Evolutionary conservation across 2,113 vertebrate genomes (phyloP).

Genomic region (Tupaia tana): DNA sequence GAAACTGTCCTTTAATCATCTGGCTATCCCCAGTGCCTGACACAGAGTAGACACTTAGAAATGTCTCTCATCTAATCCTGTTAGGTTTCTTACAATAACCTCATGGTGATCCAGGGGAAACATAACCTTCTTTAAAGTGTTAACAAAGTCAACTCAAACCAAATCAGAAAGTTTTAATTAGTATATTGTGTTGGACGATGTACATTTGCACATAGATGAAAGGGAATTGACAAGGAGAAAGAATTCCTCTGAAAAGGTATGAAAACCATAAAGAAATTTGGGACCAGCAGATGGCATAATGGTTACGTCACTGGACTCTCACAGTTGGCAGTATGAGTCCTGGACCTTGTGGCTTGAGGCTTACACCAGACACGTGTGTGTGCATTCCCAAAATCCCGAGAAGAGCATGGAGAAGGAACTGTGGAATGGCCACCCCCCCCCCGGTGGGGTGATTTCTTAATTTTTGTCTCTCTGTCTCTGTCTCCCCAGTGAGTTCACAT

Average conservation of each 20-base stretch:
- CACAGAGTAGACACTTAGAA: background rate
- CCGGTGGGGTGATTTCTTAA: too few species aligned
- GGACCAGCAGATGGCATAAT: too few species aligned
- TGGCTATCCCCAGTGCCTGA: background rate
- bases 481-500: too few species aligned
- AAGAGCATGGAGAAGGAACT: too few species aligned
- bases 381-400: too few species aligned
- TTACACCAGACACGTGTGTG: too few species aligned
- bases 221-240: background rate
- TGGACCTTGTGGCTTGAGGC: too few species aligned
- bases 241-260: background rate
- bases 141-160: background rate
- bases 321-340: too few species aligned
- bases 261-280: background rate
- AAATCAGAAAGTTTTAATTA: background rate
- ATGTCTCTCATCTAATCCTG: background rate
- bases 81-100: background rate
- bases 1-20: slow-evolving; percentile 16
- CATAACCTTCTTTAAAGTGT: background rate
- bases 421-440: too few species aligned
- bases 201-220: background rate
- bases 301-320: too few species aligned
- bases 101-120: background rate
- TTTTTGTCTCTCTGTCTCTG: too few species aligned
- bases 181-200: background rate